These are phyloP conservation scores for Ivindomyrus marchei DNA, from an alignment of 2,113 vertebrate genomes.

Conservation along the genomic window DNA sequence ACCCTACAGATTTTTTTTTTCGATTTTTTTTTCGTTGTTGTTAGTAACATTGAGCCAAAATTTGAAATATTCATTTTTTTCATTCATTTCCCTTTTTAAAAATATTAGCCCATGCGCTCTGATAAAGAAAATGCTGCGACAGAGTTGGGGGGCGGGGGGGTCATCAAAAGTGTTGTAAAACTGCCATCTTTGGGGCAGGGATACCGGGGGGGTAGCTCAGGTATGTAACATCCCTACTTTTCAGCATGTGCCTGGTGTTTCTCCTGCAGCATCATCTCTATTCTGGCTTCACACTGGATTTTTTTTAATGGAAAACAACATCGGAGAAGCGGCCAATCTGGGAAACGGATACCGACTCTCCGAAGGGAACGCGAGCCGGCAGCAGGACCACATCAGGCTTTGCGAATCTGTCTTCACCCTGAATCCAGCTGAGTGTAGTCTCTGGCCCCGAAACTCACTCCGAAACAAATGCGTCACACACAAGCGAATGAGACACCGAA, in stretches of 20 bases:
- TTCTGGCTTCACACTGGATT: slow-evolving; percentile 15
- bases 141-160: not conserved
- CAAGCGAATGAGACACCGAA: not conserved
- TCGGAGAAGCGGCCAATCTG: not conserved
- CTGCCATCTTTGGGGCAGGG: not conserved
- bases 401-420: not conserved
- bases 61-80: slow-evolving; percentile 5
- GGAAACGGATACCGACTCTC: not conserved
- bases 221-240: slow-evolving; percentile 11
- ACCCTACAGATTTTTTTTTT: slow-evolving; percentile 7
- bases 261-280: not conserved
- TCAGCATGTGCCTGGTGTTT: not conserved
- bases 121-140: not conserved
- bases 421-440: not conserved
- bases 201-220: not conserved
- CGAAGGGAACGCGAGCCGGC: not conserved
- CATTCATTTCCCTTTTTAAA: slow-evolving; percentile 11
- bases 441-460: not conserved
- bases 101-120: not conserved
- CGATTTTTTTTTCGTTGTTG: not conserved
- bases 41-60: slow-evolving; percentile 11
- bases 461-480: not conserved
- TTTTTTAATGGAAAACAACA: slow-evolving; percentile 33
- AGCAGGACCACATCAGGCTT: not conserved
- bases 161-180: not conserved